Evolutionary conservation across 2,113 vertebrate genomes (phyloP).

Genomic region (Tachysurus vachellii): DNA sequence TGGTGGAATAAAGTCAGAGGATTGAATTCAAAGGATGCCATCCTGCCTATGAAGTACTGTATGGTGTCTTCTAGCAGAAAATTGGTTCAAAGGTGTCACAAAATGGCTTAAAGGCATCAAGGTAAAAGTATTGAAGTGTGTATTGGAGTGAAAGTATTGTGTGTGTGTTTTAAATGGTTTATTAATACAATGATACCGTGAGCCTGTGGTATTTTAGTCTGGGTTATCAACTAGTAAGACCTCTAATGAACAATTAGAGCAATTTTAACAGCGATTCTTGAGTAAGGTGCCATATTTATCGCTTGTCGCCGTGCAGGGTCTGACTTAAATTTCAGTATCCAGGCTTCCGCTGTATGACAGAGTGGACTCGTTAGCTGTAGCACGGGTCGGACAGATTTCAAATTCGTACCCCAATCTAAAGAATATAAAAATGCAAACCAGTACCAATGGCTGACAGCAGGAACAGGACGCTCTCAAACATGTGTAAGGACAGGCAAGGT

Average conservation of each 20-base stretch:
- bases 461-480: background rate
- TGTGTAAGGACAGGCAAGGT: slow-evolving; percentile 20
- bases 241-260: background rate
- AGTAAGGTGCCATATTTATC: background rate
- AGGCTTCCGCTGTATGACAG: background rate
- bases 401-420: background rate
- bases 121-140: background rate
- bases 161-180: background rate
- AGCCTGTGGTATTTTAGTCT: background rate
- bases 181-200: background rate
- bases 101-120: background rate
- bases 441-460: background rate
- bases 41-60: background rate
- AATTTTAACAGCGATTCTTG: background rate
- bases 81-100: background rate
- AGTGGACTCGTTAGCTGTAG: background rate
- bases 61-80: background rate
- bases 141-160: background rate
- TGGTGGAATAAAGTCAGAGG: no score
- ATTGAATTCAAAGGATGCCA: background rate
- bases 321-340: background rate
- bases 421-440: background rate
- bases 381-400: background rate
- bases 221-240: background rate
- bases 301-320: background rate